A percentile compares a stretch with the other conserved stretches of the same genome.
These are phyloP conservation scores for Perognathus longimembris DNA, from an alignment of 2,113 vertebrate genomes.

Conservation along the genomic window DNA sequence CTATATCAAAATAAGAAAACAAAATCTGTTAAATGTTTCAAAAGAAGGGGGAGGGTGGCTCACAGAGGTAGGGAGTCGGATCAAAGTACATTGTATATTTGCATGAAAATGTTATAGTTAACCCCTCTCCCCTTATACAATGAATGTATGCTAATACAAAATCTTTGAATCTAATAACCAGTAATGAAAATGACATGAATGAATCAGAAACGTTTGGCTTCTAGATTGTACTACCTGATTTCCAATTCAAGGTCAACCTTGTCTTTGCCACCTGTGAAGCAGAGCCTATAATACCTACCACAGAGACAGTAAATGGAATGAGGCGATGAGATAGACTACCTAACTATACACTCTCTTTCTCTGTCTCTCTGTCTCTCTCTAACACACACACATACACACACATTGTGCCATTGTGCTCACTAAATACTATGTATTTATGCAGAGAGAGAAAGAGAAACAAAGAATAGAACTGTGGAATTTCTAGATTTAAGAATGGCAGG, in stretches of 20 bases:
- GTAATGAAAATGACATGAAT: not conserved
- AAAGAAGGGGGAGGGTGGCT: too few relatives aligned
- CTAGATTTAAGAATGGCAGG: not conserved
- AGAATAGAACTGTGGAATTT: not conserved
- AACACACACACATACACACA: not conserved
- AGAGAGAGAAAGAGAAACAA: not conserved
- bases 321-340: not conserved
- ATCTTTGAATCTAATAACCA: too few relatives aligned
- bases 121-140: too few relatives aligned
- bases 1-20: too few relatives aligned
- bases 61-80: too few relatives aligned
- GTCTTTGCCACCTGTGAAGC: conserved; percentile 2
- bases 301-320: not conserved
- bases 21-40: too few relatives aligned
- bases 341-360: too few relatives aligned
- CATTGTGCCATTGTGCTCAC: not conserved
- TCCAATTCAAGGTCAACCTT: not conserved
- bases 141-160: too few relatives aligned
- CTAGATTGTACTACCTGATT: not conserved
- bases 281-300: not conserved
- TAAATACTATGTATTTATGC: not conserved
- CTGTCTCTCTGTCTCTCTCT: not conserved
- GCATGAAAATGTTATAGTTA: too few relatives aligned
- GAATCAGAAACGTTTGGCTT: not conserved
- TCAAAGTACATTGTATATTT: too few relatives aligned